Conservation (phyloP, 2,113 vertebrate genomes). For the Channa argus region DNA sequence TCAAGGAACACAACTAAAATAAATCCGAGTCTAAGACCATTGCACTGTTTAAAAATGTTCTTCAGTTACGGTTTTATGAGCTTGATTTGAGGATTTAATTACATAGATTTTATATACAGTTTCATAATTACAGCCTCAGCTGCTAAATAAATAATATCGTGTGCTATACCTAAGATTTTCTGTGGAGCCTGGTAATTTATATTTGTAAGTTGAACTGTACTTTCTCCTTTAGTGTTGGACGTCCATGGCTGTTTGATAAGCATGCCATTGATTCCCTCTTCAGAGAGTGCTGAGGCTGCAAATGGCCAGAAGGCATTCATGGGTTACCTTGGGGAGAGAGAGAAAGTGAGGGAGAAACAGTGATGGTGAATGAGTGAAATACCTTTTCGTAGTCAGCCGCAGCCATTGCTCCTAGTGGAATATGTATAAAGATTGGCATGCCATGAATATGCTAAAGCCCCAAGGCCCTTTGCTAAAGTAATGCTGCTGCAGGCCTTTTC, state of each 20-base stretch:
- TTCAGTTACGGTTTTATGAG: too few relatives aligned
- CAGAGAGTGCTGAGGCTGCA: constrained; percentile 47
- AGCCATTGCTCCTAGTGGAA: constrained; percentile 31
- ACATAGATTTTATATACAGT: too few relatives aligned
- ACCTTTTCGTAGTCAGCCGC: constrained; percentile 37
- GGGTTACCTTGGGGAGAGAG: constrained; percentile 22
- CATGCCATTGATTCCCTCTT: constrained; percentile 40
- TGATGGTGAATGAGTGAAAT: constrained; percentile 27
- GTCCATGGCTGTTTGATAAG: constrained; percentile 31
- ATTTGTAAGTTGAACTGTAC: constrained; percentile 21
- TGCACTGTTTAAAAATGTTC: too few relatives aligned
- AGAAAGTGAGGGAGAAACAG: constrained; percentile 21
- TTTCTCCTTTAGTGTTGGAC: constrained; percentile 6
- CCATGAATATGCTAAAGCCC: constrained; percentile 44
- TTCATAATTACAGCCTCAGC: too few relatives aligned
- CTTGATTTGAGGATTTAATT: too few relatives aligned
- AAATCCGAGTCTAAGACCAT: too few relatives aligned
- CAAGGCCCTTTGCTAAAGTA: constrained; percentile 22
- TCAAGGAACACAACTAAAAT: too few relatives aligned
- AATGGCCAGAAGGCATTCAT: constrained; percentile 39
- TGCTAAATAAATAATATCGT: too few relatives aligned
- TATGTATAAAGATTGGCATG: constrained; percentile 46
- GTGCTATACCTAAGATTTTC: too few relatives aligned
- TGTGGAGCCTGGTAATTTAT: background rate
- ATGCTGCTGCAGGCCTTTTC: constrained; percentile 39